phyloP scores from a whole-genome alignment of 2,113 vertebrate species.

The Galeopterus variegatus region DNA sequence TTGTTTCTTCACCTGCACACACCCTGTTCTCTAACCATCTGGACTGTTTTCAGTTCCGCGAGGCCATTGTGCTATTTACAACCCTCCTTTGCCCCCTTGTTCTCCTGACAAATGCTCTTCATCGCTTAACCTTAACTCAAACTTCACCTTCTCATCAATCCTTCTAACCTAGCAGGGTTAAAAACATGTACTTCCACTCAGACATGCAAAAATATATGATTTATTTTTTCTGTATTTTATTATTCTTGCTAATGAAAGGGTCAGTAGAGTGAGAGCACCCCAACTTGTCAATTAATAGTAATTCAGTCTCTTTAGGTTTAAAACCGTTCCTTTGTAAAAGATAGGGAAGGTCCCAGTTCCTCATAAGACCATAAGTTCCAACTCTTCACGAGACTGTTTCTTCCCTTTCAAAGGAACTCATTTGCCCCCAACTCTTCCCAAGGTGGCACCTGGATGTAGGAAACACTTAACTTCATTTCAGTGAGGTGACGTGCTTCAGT shows the following conservation, averaged over 20 bases:
- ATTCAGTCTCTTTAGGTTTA: not conserved
- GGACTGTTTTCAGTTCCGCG: not conserved
- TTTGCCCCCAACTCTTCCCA: fast-evolving
- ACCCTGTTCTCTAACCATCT: not conserved
- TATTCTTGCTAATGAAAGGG: not conserved
- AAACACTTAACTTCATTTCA: fast-evolving
- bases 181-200: not conserved
- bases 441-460: not conserved
- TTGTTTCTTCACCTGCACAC: not conserved
- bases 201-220: not conserved
- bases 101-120: conserved; percentile 24
- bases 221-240: not conserved
- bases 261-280: not conserved
- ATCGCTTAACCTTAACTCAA: conserved; percentile 13
- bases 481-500: not conserved
- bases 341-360: not conserved
- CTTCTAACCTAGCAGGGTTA: not conserved
- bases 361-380: not conserved
- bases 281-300: not conserved
- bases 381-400: not conserved
- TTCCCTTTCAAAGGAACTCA: not conserved
- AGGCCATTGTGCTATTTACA: not conserved
- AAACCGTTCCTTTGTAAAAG: conserved; percentile 30
- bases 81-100: not conserved
- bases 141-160: not conserved